Conservation (phyloP, 1,140 invertebrate genomes). For the Danaus plexippus region DNA sequence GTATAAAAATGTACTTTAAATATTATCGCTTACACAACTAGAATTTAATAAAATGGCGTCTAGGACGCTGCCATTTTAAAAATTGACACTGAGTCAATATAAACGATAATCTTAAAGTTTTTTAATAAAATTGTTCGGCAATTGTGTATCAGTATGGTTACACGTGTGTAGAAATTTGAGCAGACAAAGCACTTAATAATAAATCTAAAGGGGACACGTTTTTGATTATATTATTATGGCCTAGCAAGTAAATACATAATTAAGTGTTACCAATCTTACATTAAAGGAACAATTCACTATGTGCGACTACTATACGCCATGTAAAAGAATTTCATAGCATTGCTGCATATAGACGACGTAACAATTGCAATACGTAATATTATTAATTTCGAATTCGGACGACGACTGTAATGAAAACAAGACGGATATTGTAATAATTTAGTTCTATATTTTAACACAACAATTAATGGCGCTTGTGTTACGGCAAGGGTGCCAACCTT, state of each 20-base stretch:
- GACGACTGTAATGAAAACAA: conserved; percentile 62
- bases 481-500: conserved; percentile 13
- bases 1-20: too few species aligned
- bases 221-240: conserved; percentile 42
- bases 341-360: conserved; percentile 69
- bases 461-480: conserved; percentile 32
- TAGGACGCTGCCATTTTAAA: too few species aligned
- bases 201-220: conserved; percentile 56
- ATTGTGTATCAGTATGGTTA: conserved; percentile 34
- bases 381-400: conserved; percentile 63
- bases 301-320: conserved; percentile 72
- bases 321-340: conserved; percentile 71
- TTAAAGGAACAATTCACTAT: conserved; percentile 72
- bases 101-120: too few species aligned
- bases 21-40: too few species aligned
- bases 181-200: conserved; percentile 58
- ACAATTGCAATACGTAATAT: conserved; percentile 63
- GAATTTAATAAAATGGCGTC: too few species aligned
- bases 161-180: conserved; percentile 53
- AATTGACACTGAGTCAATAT: too few species aligned
- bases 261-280: conserved; percentile 72
- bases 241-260: conserved; percentile 66
- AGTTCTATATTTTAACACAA: conserved; percentile 45
- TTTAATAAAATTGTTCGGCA: too few species aligned
- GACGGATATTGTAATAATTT: conserved; percentile 39